Evolutionary conservation across 2,113 vertebrate genomes (phyloP).

Genomic region (Silurus glanis): DNA sequence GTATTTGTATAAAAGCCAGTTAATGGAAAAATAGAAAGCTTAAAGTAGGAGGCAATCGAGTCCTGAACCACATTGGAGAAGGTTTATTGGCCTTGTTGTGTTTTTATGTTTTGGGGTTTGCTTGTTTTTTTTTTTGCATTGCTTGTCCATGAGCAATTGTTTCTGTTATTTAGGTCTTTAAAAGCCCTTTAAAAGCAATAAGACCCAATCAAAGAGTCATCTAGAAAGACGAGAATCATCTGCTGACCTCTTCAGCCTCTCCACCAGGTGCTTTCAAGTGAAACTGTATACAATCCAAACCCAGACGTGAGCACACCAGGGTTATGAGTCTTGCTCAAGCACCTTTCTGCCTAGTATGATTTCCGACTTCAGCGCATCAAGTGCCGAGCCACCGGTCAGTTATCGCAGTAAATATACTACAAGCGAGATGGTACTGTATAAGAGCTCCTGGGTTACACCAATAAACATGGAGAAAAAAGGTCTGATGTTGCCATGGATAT

Average conservation of each 20-base stretch:
- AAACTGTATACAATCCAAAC: neutral
- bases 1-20: neutral
- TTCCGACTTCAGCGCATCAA: neutral
- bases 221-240: neutral
- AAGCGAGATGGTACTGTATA: no score
- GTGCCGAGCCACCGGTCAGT: neutral
- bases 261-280: neutral
- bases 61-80: neutral
- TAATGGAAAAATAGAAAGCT: neutral
- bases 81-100: no score
- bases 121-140: neutral
- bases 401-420: neutral
- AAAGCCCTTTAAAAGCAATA: neutral
- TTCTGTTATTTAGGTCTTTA: neutral
- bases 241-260: neutral
- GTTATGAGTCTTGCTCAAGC: neutral
- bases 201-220: neutral
- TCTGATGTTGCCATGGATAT: constrained; percentile 15
- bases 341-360: neutral
- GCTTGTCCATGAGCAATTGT: neutral
- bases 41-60: neutral
- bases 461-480: neutral
- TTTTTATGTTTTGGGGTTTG: neutral
- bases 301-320: neutral
- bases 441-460: neutral